A percentile compares a stretch with the other conserved stretches of the same genome.
Evolutionary conservation across 2,888 invertebrate genomes (phyloP).

Genomic region (Mesorhabditis sp.): DNA sequence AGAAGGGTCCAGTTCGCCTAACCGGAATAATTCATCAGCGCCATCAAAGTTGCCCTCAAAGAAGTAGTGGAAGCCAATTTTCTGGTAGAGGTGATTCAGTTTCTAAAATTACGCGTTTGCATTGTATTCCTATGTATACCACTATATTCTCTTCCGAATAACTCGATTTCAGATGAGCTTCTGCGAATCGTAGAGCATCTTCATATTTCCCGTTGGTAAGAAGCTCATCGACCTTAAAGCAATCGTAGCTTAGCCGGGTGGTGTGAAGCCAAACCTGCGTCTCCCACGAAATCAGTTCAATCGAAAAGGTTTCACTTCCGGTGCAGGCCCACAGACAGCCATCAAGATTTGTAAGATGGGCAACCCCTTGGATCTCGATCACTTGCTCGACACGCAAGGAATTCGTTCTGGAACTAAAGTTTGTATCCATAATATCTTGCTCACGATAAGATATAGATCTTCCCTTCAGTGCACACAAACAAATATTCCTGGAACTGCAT

Average conservation of each 20-base stretch:
- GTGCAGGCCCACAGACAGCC: slow-evolving; percentile 63
- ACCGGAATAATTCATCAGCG: slow-evolving; percentile 60
- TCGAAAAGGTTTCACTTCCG: slow-evolving; percentile 60
- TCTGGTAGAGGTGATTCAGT: slow-evolving; percentile 60
- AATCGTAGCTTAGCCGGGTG: slow-evolving; percentile 1
- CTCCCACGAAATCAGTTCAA: slow-evolving; percentile 64
- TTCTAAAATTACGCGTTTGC: slow-evolving; percentile 50
- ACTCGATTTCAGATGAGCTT: slow-evolving; percentile 60
- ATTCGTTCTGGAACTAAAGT: slow-evolving; percentile 59
- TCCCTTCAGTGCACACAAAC: background rate
- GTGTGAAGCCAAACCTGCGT: slow-evolving; percentile 60
- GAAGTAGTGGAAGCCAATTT: slow-evolving; percentile 64
- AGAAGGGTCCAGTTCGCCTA: slow-evolving; percentile 59
- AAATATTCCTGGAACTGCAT: slow-evolving; percentile 47
- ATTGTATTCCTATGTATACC: background rate
- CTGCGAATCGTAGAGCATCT: slow-evolving; percentile 63
- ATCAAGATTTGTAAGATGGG: slow-evolving; percentile 63
- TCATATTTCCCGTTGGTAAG: slow-evolving; percentile 61
- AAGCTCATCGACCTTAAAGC: slow-evolving; percentile 59
- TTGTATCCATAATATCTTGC: slow-evolving; percentile 8
- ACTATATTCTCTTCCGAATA: slow-evolving; percentile 46
- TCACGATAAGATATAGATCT: slow-evolving; percentile 3
- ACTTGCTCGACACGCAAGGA: slow-evolving; percentile 64
- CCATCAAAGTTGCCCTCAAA: slow-evolving; percentile 61
- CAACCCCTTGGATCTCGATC: slow-evolving; percentile 62